Percentiles rank a stretch among this genome's conserved stretches.
Evolutionary conservation across 2,113 vertebrate genomes (phyloP).

Genomic region (Noturus placidus): DNA sequence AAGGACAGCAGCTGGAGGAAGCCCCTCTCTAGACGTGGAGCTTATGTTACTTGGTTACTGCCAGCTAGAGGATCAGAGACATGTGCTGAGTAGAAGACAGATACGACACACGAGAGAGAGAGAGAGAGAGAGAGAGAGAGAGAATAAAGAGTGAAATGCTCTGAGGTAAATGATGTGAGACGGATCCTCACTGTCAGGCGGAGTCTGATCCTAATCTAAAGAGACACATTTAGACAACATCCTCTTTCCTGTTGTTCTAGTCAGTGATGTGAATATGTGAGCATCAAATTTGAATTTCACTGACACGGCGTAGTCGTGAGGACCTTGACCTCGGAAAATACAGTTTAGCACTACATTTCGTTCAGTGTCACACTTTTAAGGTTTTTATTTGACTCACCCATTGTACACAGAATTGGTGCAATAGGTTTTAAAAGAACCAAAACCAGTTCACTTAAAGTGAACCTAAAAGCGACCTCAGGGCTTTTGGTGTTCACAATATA

Average conservation of each 20-base stretch:
- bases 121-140: neutral
- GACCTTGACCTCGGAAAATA: no score
- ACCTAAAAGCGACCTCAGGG: no score
- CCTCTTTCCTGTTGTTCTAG: slow-evolving; percentile 1
- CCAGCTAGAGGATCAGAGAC: slow-evolving; percentile 36
- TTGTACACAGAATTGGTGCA: neutral
- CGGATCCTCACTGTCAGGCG: neutral
- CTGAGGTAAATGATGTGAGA: slow-evolving; percentile 17
- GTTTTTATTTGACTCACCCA: no score
- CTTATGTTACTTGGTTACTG: slow-evolving; percentile 50
- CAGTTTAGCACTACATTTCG: neutral
- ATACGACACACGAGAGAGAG: slow-evolving; percentile 15
- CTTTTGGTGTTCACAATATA: no score
- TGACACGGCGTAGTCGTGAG: neutral
- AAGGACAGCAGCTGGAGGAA: slow-evolving; percentile 16
- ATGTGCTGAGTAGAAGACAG: slow-evolving; percentile 36
- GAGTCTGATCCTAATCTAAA: slow-evolving; percentile 28
- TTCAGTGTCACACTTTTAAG: no score
- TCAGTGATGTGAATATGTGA: neutral
- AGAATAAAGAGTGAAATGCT: slow-evolving; percentile 22
- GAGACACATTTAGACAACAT: slow-evolving; percentile 13
- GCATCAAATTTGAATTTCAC: slow-evolving; percentile 10
- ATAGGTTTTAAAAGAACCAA: no score
- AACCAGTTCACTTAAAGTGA: no score
- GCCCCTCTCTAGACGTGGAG: slow-evolving; percentile 1